Base-by-base conservation (phyloP, 2,113 vertebrate genomes). In the Perognathus longimembris region DNA sequence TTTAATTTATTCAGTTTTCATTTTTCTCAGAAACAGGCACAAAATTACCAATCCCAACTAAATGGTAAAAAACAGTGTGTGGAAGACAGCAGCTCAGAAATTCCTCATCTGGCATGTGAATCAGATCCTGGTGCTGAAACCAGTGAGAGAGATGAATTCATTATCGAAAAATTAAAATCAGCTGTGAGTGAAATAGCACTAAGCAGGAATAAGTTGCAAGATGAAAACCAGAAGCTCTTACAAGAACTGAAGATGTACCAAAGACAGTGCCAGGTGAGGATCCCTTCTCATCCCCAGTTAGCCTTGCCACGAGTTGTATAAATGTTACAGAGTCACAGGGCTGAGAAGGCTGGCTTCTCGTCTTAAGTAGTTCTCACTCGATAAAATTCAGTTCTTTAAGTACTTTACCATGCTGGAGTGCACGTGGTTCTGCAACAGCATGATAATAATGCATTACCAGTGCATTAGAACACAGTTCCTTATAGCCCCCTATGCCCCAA, bases 141-240 rank as follows among this genome's bases (percentile, higher is more conserved):
- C 6, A 54, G 54, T 79, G 95, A 95, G 78, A 97, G 80, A 6
- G 93, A 97, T 66, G 93, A 98, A 34, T 64, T 95, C 69, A 95
- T 97, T 92, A 97, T 98, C 95, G 98, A 97, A 95, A 98, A 98
- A 59, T 86, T 98, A 38, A 98, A 98, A 95, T 96, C 88, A 45
- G 96, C 96, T 91, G 97, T 98, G 94, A 97, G 95, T 78, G 97
- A 98, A 98, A 98, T 98, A 54, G 96, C 94, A 66, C 84, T 98
- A 85, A 97, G 96, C 85, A 98, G 98, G 81, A 97, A 97, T 85
- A 97, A 96, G 78, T 85, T 98, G 34, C 93, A 98, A 93, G 97
- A 97, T 75, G 98, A 98, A 97, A 98, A 98, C 85, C 96, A 97
- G 93, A 98, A 97, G 86, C 98, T 98, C 54, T 94, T 15, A 0